Base-by-base conservation (phyloP, 1,140 invertebrate genomes). In the Neocloeon triangulifer region DNA sequence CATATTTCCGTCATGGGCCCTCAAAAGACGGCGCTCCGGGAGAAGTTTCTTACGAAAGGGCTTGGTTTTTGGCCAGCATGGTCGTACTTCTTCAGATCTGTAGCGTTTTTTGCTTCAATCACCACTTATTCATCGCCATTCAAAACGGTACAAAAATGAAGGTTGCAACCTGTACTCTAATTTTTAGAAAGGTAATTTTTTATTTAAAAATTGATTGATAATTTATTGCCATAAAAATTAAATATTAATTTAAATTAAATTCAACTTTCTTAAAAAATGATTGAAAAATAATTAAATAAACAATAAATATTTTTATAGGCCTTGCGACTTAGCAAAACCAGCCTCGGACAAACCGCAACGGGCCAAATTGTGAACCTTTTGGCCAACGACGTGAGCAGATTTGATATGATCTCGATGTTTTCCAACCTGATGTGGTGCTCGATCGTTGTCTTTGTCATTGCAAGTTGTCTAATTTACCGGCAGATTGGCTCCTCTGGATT, bases 291-390 rank as follows among this genome's bases (percentile, higher is more conserved):
- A n/a, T n/a, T n/a, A 33, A 34, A 19, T 37, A 15, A n/a, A 9
- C 22, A 8, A 31, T 4, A 26, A 14, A 19, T 35, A 17, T 34
- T 38, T 21, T 48, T 40, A 7, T 32, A 62, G 63, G 56, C 68
- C 0, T 47, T 73, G 4, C 55, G 56, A 6, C 43, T 76, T 2
- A 73, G 64, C 37, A 58, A 56, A 32, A 65, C 61, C 0, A 69
- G 79, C 0, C 41, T 86, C 15, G 68, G 67, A 0, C 64, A 77
- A 38, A 78, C 77, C 2, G 77, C 79, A 5, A 65, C 72, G 2
- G 81, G 81, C 1, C 80, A 86, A 54, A 69, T 86, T 34, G 75
- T 84, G 2, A 85, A 85, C 54, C 50, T 84, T 3, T 58, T 85
- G 25, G 76, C 77, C 2, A 84, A 81, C 45, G 79, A 84, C 43